Conservation (phyloP, 2,113 vertebrate genomes). For the Spheniscus mendiculus region DNA sequence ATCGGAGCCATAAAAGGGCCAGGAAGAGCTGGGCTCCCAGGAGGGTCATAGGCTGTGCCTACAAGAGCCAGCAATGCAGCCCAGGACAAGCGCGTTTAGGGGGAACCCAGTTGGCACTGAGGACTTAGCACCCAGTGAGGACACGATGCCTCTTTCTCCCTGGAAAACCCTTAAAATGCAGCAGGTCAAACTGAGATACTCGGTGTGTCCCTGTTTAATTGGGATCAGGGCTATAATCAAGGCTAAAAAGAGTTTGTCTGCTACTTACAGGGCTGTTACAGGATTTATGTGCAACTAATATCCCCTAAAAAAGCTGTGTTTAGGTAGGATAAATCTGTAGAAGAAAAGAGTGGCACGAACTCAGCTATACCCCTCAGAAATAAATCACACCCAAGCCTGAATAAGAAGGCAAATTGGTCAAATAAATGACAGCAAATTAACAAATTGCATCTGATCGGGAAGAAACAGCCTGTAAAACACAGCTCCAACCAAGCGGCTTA, state of each 20-base stretch:
- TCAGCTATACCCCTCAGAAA: not conserved
- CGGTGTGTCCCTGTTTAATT: not conserved
- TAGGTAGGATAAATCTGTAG: not conserved
- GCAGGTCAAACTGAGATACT: not conserved
- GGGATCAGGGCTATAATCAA: not conserved
- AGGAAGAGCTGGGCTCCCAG: not conserved
- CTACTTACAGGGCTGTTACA: not conserved
- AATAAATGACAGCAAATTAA: not conserved
- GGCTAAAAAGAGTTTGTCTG: not conserved
- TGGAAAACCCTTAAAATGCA: not conserved
- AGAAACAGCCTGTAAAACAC: not conserved
- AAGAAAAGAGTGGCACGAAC: not conserved
- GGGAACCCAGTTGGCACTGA: not conserved
- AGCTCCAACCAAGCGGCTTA: not conserved
- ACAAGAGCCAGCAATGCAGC: not conserved
- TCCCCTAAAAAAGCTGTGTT: not conserved
- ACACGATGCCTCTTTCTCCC: not conserved
- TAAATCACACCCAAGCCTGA: not conserved
- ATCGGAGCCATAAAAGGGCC: not conserved
- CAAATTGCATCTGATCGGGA: not conserved
- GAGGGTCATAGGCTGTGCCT: not conserved
- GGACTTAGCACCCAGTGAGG: not conserved
- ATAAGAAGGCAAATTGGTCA: not conserved
- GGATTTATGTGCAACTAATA: not conserved
- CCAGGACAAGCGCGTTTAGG: not conserved